Conservation (phyloP, 2,113 vertebrate species). For the Tragelaphus buxtoni region DNA sequence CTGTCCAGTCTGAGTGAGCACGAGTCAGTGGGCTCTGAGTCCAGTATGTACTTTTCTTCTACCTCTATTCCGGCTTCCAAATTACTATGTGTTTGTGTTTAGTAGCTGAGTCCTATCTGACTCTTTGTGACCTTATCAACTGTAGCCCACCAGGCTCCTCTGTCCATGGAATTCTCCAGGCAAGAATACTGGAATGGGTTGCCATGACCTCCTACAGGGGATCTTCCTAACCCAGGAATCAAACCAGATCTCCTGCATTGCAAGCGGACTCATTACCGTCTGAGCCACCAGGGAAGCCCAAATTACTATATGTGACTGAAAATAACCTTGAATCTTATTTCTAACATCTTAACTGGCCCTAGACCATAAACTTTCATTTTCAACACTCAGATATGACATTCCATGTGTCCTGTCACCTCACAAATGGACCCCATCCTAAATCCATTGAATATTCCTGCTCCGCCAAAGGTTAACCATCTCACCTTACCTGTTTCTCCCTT, state of each 20-base stretch:
- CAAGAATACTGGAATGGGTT: background rate
- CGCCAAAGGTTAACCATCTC: background rate
- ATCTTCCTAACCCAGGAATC: background rate
- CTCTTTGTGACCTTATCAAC: background rate
- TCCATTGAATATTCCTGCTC: background rate
- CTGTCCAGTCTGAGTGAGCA: background rate
- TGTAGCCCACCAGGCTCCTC: background rate
- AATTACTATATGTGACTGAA: background rate
- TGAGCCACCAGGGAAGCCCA: background rate
- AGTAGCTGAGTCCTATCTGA: background rate
- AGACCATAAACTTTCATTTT: background rate
- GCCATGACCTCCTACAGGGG: background rate
- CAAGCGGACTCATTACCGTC: accelerated
- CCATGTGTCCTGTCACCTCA: background rate
- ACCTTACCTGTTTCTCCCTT: background rate
- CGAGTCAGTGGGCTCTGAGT: background rate
- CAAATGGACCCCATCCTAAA: background rate
- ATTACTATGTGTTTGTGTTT: background rate
- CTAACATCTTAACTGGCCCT: background rate
- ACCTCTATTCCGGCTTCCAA: background rate
- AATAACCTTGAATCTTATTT: background rate
- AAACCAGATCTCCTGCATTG: background rate
- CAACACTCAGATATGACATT: background rate
- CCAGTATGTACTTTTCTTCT: background rate
- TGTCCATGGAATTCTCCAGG: background rate